Evolutionary conservation across 1,140 invertebrate species (phyloP).

Genomic region (Bursaphelenchus mucronatus): DNA sequence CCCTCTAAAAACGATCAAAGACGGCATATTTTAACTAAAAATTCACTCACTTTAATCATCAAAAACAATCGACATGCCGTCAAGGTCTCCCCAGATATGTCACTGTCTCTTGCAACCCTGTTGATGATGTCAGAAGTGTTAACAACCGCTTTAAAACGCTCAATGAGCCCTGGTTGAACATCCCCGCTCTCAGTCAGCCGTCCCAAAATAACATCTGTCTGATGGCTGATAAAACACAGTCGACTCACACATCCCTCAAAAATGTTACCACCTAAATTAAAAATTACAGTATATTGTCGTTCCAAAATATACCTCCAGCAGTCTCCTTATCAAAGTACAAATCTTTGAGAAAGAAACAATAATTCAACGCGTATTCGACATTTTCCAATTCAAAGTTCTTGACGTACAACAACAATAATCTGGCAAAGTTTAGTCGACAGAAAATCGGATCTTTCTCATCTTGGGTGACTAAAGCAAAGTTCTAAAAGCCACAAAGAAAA

Average conservation of each 20-base stretch:
- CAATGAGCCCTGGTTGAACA: constrained; percentile 44
- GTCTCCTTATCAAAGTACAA: constrained; percentile 35
- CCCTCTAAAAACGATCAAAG: constrained; percentile 28
- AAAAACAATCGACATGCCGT: constrained; percentile 36
- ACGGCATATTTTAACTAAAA: not conserved
- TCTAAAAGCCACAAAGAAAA: constrained; percentile 20
- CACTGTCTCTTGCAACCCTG: constrained; percentile 35
- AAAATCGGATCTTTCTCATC: constrained; percentile 39
- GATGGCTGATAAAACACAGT: constrained; percentile 42
- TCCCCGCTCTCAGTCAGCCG: constrained; percentile 32
- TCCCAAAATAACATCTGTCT: constrained; percentile 47
- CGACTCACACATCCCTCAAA: constrained; percentile 58
- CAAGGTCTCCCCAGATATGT: constrained; percentile 33
- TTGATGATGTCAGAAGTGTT: constrained; percentile 41
- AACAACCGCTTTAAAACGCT: constrained; percentile 32
- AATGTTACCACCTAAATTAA: constrained; percentile 38
- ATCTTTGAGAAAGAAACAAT: constrained; percentile 51
- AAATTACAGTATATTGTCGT: not conserved
- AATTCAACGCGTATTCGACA: constrained; percentile 44
- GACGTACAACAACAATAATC: constrained; percentile 52
- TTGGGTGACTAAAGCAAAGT: constrained; percentile 43
- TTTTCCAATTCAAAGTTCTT: constrained; percentile 56
- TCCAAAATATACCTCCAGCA: constrained; percentile 1
- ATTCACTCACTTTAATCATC: constrained; percentile 31
- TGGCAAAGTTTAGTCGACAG: constrained; percentile 53